Conservation (phyloP, 2,113 vertebrate genomes). For the Gasterosteus nipponicus region DNA sequence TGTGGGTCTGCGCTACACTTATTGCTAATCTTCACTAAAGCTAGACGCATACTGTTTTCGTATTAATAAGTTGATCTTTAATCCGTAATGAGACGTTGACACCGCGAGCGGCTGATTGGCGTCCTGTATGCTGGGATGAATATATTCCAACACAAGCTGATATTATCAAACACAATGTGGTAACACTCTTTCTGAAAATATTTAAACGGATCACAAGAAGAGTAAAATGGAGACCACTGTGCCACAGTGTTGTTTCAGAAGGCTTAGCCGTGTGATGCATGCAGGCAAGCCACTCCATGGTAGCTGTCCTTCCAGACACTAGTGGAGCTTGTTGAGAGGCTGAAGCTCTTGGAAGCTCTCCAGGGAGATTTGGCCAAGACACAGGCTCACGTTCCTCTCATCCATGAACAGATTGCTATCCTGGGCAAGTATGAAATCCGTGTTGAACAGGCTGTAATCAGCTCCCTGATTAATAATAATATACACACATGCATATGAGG, state of each 20-base stretch:
- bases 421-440: conserved; percentile 83
- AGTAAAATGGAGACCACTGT: conserved; percentile 16
- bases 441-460: conserved; percentile 76
- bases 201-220: conserved; percentile 24
- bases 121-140: neutral
- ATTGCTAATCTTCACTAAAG: neutral
- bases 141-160: neutral
- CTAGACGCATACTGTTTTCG: neutral
- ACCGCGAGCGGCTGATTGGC: neutral
- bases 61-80: neutral
- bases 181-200: conserved; percentile 6
- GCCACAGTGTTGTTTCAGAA: conserved; percentile 23
- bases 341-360: conserved; percentile 82
- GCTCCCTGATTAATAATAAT: conserved; percentile 14
- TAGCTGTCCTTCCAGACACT: conserved; percentile 80
- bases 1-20: neutral
- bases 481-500: neutral
- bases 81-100: neutral
- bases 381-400: conserved; percentile 81
- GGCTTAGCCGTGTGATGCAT: conserved; percentile 39
- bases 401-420: conserved; percentile 85
- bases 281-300: conserved; percentile 19
- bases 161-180: conserved; percentile 5
- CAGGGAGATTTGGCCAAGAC: conserved; percentile 77
- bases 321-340: conserved; percentile 79